These are phyloP conservation scores for Sterrhoptilus dennistouni DNA, from an alignment of 2,113 vertebrate species.

Conservation along the genomic window DNA sequence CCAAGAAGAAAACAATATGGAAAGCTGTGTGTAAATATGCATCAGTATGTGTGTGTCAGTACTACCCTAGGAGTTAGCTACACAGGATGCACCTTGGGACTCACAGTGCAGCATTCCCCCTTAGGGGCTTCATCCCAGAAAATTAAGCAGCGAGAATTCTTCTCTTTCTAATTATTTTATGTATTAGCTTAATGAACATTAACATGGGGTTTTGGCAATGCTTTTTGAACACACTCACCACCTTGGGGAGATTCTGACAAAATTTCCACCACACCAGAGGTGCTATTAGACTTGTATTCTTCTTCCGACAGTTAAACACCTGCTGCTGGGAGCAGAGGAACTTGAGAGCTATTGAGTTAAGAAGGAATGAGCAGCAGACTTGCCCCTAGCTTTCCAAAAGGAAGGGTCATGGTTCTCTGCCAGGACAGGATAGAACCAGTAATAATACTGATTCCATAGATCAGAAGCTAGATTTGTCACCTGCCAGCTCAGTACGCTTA, in stretches of 20 bases:
- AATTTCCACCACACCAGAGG: neutral
- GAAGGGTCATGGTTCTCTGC: neutral
- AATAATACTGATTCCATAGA: neutral
- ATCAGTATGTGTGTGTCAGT: neutral
- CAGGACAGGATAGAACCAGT: neutral
- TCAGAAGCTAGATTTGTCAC: neutral
- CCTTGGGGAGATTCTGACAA: neutral
- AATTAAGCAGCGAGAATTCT: neutral
- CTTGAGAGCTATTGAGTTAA: neutral
- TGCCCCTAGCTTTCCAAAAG: neutral
- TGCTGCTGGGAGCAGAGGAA: neutral
- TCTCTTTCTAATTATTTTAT: neutral
- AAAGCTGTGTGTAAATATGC: neutral
- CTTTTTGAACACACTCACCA: neutral
- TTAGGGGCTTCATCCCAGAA: neutral
- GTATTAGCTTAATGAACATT: neutral
- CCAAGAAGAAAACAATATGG: neutral
- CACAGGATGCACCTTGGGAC: neutral
- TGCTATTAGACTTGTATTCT: neutral
- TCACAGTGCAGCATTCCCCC: neutral
- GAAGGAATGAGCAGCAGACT: neutral
- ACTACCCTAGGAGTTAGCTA: neutral
- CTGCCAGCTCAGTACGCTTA: neutral
- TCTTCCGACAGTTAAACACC: neutral
- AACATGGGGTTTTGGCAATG: neutral